Evolutionary conservation across 2,888 invertebrate species (phyloP).

Genomic region (Dasysyrphus albostriatus): DNA sequence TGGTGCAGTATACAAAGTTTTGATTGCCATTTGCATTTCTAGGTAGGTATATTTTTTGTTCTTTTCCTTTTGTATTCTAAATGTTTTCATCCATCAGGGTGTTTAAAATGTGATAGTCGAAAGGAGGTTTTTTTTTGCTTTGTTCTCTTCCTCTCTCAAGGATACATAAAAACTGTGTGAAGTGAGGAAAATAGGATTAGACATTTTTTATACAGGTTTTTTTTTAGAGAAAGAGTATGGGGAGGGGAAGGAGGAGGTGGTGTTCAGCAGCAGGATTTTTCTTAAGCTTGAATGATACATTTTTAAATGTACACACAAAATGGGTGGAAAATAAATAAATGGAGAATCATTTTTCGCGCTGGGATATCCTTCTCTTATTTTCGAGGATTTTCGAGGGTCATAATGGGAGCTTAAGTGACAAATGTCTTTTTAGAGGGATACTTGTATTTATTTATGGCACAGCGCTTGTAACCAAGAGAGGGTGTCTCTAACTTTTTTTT

Average conservation of each 20-base stretch:
- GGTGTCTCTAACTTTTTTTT: not conserved
- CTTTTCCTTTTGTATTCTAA: slow-evolving; percentile 34
- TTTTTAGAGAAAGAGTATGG: not conserved
- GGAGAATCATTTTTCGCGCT: slow-evolving; percentile 8
- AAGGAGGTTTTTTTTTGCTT: not conserved
- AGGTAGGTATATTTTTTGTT: slow-evolving; percentile 3
- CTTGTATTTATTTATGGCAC: slow-evolving; percentile 8
- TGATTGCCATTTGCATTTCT: slow-evolving; percentile 70
- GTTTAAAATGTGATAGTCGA: slow-evolving; percentile 58
- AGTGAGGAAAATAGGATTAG: slow-evolving; percentile 47
- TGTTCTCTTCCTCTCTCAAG: not conserved
- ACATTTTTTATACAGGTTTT: slow-evolving; percentile 16
- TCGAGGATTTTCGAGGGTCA: slow-evolving; percentile 20
- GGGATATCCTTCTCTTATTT: slow-evolving; percentile 18
- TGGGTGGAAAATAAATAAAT: slow-evolving; percentile 26
- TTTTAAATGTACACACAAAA: slow-evolving; percentile 33
- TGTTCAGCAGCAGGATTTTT: slow-evolving; percentile 3
- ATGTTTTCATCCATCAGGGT: slow-evolving; percentile 49
- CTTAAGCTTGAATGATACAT: slow-evolving; percentile 44
- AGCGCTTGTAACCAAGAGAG: not conserved
- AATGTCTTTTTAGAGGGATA: slow-evolving; percentile 29
- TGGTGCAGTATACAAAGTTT: slow-evolving; percentile 52
- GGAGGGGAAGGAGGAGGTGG: not conserved
- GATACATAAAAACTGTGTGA: slow-evolving; percentile 20
- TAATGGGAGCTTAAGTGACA: slow-evolving; percentile 31